Evolutionary conservation across 2,888 invertebrate genomes (phyloP).

Genomic region (Rhaphigaster nebulosa): DNA sequence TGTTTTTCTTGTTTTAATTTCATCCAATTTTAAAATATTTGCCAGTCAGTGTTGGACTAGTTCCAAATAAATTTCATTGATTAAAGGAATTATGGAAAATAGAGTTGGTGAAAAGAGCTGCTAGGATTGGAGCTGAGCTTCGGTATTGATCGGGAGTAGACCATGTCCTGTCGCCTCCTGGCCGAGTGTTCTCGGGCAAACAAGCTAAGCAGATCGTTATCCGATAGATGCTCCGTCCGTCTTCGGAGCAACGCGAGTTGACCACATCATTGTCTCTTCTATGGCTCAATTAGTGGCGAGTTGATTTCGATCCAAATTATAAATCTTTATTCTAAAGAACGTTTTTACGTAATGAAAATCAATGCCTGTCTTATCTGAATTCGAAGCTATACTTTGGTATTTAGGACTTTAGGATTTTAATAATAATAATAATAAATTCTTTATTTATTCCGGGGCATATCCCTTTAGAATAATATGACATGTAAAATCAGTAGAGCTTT

Average conservation of each 20-base stretch:
- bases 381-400: neutral
- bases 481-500: no score
- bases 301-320: neutral
- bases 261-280: neutral
- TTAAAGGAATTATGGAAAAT: neutral
- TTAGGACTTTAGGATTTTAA: no score
- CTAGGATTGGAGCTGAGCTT: slow-evolving; percentile 15
- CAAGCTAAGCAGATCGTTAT: slow-evolving; percentile 35
- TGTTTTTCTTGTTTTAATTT: neutral
- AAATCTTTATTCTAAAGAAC: neutral
- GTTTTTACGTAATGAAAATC: neutral
- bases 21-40: neutral
- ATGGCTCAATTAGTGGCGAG: neutral
- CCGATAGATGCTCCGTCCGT: slow-evolving; percentile 33
- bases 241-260: neutral
- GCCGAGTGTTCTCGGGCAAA: slow-evolving; percentile 43
- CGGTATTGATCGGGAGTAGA: slow-evolving; percentile 13
- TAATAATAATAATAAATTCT: no score
- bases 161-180: slow-evolving; percentile 46
- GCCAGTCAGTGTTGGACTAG: neutral
- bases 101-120: neutral
- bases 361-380: neutral
- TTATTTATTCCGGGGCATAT: no score
- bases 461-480: no score
- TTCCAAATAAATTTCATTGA: neutral